These are phyloP conservation scores for Pyrrhosoma nymphula DNA, from an alignment of 2,888 invertebrate species.

Conservation along the genomic window DNA sequence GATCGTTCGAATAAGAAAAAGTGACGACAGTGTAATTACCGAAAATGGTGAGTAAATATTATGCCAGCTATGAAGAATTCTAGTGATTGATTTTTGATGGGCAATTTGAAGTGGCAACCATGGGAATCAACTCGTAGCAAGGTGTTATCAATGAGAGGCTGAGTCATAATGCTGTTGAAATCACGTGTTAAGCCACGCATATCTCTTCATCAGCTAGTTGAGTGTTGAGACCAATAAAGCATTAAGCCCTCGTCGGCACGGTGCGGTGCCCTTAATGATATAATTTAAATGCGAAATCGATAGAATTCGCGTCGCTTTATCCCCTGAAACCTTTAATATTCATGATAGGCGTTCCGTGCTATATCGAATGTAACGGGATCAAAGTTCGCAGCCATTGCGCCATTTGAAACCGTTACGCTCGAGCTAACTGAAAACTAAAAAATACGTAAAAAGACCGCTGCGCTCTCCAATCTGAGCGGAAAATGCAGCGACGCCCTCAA, in stretches of 20 bases:
- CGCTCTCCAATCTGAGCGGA: background rate
- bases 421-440: background rate
- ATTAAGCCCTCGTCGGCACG: background rate
- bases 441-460: background rate
- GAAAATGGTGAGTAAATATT: too few relatives aligned
- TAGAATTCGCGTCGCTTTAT: background rate
- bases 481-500: slow-evolving; percentile 26
- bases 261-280: background rate
- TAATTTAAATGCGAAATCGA: background rate
- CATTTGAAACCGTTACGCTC: slow-evolving; percentile 22
- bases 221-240: background rate
- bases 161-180: background rate
- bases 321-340: background rate
- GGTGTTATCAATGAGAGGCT: too few relatives aligned
- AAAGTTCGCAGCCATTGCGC: background rate
- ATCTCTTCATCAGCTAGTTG: background rate
- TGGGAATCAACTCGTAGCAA: too few relatives aligned
- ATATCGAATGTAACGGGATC: background rate
- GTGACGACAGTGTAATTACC: too few relatives aligned
- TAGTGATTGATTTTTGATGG: too few relatives aligned
- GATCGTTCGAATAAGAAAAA: too few relatives aligned
- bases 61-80: too few relatives aligned
- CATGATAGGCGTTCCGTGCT: background rate
- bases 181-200: background rate
- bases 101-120: too few relatives aligned